A percentile compares a stretch with the other conserved stretches of the same genome.
These are phyloP conservation scores for Chionodraco myersi DNA, from an alignment of 2,113 vertebrate genomes.

Conservation along the genomic window DNA sequence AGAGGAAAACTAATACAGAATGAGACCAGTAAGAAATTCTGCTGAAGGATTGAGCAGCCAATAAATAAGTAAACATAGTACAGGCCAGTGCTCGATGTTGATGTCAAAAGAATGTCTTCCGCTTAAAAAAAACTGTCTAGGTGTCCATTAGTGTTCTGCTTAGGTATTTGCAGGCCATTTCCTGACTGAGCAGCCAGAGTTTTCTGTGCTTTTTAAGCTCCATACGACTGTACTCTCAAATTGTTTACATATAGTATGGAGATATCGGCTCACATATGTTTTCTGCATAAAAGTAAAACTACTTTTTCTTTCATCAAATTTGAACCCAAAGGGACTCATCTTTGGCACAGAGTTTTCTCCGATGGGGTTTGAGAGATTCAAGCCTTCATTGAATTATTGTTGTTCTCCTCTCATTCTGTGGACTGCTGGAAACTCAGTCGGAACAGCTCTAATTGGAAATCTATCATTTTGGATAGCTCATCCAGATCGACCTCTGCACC, in stretches of 20 bases:
- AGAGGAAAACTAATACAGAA: too few species aligned
- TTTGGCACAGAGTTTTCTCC: conserved; percentile 13
- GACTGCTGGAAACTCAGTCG: conserved; percentile 37
- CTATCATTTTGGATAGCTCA: conserved; percentile 52
- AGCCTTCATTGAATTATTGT: conserved; percentile 52
- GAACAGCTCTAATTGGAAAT: conserved; percentile 64
- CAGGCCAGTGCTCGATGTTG: too few species aligned
- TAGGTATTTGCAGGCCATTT: not conserved
- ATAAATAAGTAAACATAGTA: too few species aligned
- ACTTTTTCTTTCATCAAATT: not conserved
- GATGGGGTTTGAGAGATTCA: conserved; percentile 22
- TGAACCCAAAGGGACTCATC: not conserved
- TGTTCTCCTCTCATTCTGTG: conserved; percentile 12
- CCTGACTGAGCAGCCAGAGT: not conserved
- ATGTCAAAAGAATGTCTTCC: too few species aligned
- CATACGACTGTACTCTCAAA: not conserved
- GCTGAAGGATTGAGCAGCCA: too few species aligned
- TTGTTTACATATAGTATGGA: not conserved
- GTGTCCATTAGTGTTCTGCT: not conserved
- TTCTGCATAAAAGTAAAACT: not conserved
- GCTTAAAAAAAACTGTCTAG: too few species aligned
- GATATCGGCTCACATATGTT: not conserved
- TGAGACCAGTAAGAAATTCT: too few species aligned
- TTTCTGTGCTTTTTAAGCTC: not conserved
- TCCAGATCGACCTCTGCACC: conserved; percentile 42